Conservation (phyloP, 2,113 vertebrate genomes). For the Tetrao urogallus region DNA sequence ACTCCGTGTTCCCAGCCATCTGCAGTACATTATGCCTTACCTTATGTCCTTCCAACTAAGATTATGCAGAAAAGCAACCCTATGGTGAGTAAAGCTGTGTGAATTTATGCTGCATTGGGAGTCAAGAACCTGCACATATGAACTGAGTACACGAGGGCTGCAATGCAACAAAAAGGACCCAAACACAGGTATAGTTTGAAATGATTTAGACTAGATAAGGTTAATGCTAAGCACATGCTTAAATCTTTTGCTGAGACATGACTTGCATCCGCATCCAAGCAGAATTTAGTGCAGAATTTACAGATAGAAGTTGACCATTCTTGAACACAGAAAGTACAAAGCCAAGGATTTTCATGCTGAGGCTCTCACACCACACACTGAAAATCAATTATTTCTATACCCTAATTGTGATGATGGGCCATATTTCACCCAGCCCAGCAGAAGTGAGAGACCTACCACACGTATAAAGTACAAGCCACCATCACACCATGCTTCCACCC, state of each 20-base stretch:
- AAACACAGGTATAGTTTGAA: background rate
- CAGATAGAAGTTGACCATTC: background rate
- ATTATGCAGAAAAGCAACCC: background rate
- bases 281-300: background rate
- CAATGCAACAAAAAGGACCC: background rate
- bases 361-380: background rate
- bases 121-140: background rate
- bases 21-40: background rate
- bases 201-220: background rate
- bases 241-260: background rate
- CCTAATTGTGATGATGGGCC: background rate
- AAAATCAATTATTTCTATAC: background rate
- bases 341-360: background rate
- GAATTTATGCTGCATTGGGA: background rate
- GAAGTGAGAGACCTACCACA: background rate
- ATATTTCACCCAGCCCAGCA: background rate
- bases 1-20: background rate
- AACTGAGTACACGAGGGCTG: background rate
- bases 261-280: background rate
- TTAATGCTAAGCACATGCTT: background rate
- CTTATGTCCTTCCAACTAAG: background rate
- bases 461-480: background rate
- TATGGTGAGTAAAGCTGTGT: background rate
- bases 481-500: background rate
- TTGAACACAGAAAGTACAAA: background rate